These are phyloP conservation scores for Uloborus diversus DNA, from an alignment of 1,140 invertebrate species.

Conservation along the genomic window DNA sequence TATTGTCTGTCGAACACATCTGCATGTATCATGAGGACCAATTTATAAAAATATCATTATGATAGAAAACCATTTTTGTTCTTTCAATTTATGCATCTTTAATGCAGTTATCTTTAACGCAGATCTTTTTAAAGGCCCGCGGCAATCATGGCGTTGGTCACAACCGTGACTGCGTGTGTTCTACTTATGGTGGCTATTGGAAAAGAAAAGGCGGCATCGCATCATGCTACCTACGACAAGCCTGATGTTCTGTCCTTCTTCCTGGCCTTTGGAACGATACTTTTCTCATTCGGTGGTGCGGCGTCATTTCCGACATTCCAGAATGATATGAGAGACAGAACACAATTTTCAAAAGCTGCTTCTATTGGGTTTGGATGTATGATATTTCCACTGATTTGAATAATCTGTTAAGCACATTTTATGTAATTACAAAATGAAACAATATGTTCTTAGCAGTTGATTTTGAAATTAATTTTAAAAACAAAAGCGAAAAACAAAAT, in stretches of 20 bases:
- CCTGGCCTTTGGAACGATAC: constrained; percentile 72
- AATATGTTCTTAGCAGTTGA: not conserved
- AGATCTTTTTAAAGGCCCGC: constrained; percentile 67
- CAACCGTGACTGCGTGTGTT: constrained; percentile 70
- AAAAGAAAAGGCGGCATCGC: constrained; percentile 63
- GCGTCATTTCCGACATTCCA: constrained; percentile 77
- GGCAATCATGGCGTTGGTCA: constrained; percentile 70
- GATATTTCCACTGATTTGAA: not conserved
- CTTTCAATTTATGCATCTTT: no score
- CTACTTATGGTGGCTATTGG: constrained; percentile 69
- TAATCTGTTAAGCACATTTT: no score
- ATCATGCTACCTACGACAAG: not conserved
- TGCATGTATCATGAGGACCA: no score
- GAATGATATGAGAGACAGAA: constrained; percentile 73
- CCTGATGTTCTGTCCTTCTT: constrained; percentile 67
- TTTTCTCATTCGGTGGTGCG: constrained; percentile 76
- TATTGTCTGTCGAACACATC: no score
- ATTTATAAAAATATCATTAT: no score
- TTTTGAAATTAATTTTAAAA: not conserved
- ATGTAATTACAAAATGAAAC: no score
- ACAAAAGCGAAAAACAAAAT: not conserved
- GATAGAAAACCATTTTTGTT: no score
- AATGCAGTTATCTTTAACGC: no score
- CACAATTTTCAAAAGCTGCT: constrained; percentile 69
- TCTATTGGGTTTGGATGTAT: constrained; percentile 67